Evolutionary conservation across 2,888 invertebrate species (phyloP).

Genomic region (Epistrophe grossulariae): DNA sequence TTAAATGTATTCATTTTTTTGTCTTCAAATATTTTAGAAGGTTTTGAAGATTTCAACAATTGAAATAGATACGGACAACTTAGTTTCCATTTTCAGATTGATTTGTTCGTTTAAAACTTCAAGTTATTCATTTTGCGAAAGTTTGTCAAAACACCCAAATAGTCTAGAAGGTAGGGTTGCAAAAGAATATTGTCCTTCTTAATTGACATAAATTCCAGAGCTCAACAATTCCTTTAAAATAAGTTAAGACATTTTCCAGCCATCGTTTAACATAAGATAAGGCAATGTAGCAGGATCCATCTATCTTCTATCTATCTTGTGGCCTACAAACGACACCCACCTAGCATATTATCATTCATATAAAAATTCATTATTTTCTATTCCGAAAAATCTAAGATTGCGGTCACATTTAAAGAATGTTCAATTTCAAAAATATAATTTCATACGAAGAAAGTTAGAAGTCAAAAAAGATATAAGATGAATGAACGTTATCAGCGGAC

Average conservation of each 20-base stretch:
- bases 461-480: slow-evolving; percentile 31
- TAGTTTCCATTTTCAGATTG: slow-evolving; percentile 13
- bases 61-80: slow-evolving; percentile 61
- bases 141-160: neutral
- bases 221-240: too few species aligned
- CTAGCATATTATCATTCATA: too few species aligned
- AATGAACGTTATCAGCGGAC: slow-evolving; percentile 59
- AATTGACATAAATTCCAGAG: too few species aligned
- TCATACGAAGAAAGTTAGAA: slow-evolving; percentile 4
- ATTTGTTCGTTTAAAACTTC: slow-evolving; percentile 18
- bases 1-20: slow-evolving; percentile 44
- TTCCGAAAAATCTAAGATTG: neutral
- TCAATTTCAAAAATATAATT: neutral
- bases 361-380: too few species aligned
- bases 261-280: too few species aligned
- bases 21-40: neutral
- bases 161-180: neutral
- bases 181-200: neutral
- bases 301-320: too few species aligned
- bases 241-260: too few species aligned
- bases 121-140: slow-evolving; percentile 47
- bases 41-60: slow-evolving; percentile 50
- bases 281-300: too few species aligned
- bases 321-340: too few species aligned
- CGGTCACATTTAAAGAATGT: neutral